phyloP scores from a whole-genome alignment of 64 coral and sea anemone genomes.

The Montipora capricornis region DNA sequence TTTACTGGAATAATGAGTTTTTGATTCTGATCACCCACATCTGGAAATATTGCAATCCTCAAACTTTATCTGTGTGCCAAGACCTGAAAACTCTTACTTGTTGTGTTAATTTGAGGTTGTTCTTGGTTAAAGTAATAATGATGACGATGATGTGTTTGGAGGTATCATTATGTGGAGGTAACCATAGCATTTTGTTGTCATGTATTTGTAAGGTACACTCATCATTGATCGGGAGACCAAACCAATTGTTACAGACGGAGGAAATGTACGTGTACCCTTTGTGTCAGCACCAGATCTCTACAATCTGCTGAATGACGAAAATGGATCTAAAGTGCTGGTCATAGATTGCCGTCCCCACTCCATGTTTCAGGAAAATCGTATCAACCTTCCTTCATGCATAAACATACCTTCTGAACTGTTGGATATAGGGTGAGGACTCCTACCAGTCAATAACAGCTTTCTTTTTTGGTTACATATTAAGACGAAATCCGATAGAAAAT shows the following conservation, averaged over 20 bases:
- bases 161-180: background rate
- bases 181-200: background rate
- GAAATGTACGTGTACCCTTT: background rate
- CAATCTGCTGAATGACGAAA: background rate
- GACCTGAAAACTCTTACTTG: too few relatives aligned
- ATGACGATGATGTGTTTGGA: too few relatives aligned
- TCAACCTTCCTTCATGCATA: constrained; percentile 59
- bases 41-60: too few relatives aligned
- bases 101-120: too few relatives aligned
- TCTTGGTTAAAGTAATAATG: too few relatives aligned
- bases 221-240: constrained; percentile 13
- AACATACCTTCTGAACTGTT: constrained; percentile 82
- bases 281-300: constrained; percentile 64
- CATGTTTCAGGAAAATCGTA: constrained; percentile 58
- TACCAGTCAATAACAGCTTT: background rate
- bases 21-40: too few relatives aligned
- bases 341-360: constrained; percentile 71
- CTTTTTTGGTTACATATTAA: background rate
- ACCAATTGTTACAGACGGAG: background rate
- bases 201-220: background rate
- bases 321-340: constrained; percentile 53
- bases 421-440: constrained; percentile 62
- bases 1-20: too few relatives aligned
- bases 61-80: too few relatives aligned
- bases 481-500: too few relatives aligned